These are phyloP conservation scores for Labroides dimidiatus DNA, from an alignment of 2,797 vertebrate genomes.

Conservation along the genomic window DNA sequence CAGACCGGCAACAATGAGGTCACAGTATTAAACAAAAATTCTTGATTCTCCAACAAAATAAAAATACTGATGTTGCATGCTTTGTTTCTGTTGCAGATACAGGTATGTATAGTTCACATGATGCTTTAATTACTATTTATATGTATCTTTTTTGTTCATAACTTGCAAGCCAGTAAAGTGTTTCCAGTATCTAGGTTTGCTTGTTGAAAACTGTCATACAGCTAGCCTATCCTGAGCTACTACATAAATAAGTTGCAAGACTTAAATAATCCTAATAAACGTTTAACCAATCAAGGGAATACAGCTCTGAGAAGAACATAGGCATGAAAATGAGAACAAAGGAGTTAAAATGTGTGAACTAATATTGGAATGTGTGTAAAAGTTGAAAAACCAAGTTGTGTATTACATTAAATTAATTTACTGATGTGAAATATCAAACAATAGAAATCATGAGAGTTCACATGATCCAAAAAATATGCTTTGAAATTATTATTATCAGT, in stretches of 20 bases:
- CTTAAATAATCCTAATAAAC: conserved; percentile 4
- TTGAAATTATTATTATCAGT: background rate
- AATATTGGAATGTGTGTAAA: conserved; percentile 1
- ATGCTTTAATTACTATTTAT: conserved; percentile 9
- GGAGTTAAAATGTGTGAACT: too few species aligned
- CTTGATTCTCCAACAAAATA: conserved; percentile 7
- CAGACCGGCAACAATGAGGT: conserved; percentile 30
- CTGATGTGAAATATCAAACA: background rate
- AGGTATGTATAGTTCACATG: conserved; percentile 23
- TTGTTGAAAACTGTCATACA: background rate
- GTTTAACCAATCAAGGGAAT: background rate
- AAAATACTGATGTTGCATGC: conserved; percentile 43
- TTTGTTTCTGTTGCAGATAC: conserved; percentile 20
- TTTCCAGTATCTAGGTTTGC: background rate
- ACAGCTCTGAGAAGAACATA: conserved; percentile 3
- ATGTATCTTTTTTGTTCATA: background rate
- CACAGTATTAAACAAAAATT: conserved; percentile 37
- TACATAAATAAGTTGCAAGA: background rate
- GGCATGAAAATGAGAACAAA: background rate
- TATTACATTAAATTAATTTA: background rate
- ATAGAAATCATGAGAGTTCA: too few species aligned
- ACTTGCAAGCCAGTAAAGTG: background rate
- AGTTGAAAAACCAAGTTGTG: background rate
- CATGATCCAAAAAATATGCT: too few species aligned
- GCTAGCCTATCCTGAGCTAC: too few species aligned